Conservation (phyloP, 2,797 vertebrate genomes). For the Pangasius larnaudii region DNA sequence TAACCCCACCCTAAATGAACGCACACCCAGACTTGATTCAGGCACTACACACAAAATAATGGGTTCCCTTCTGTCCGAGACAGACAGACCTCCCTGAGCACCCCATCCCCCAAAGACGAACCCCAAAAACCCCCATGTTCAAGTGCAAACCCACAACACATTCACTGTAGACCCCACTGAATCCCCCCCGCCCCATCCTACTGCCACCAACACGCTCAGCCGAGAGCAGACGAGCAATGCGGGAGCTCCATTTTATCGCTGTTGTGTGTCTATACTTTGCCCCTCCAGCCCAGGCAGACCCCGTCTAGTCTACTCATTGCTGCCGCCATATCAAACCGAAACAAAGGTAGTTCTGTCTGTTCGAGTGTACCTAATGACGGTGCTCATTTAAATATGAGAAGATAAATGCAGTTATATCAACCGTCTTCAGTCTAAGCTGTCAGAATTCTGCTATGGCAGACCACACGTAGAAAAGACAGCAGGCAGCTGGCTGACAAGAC, state of each 20-base stretch:
- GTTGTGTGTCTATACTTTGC: slow-evolving; percentile 36
- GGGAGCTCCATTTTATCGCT: slow-evolving; percentile 31
- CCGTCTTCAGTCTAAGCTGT: background rate
- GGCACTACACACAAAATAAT: slow-evolving; percentile 44
- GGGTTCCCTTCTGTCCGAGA: slow-evolving; percentile 52
- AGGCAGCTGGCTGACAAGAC: background rate
- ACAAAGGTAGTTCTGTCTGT: slow-evolving; percentile 28
- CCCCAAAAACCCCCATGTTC: slow-evolving; percentile 53
- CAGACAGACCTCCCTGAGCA: slow-evolving; percentile 44
- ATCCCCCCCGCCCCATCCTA: background rate
- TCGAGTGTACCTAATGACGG: slow-evolving; percentile 1
- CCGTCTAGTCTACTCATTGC: background rate
- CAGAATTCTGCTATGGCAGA: background rate
- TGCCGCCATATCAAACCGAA: slow-evolving; percentile 1
- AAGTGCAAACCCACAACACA: slow-evolving; percentile 43
- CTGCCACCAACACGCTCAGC: background rate
- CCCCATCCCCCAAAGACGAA: slow-evolving; percentile 45
- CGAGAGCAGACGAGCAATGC: slow-evolving; percentile 32
- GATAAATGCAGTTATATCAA: background rate
- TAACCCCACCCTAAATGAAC: slow-evolving; percentile 37
- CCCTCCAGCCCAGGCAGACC: slow-evolving; percentile 17
- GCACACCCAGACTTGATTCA: slow-evolving; percentile 32
- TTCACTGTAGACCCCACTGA: slow-evolving; percentile 1
- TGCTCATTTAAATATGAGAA: slow-evolving; percentile 26
- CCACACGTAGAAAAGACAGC: background rate